These are phyloP conservation scores for Emberiza fucata DNA, from an alignment of 2,113 vertebrate genomes.

Conservation along the genomic window DNA sequence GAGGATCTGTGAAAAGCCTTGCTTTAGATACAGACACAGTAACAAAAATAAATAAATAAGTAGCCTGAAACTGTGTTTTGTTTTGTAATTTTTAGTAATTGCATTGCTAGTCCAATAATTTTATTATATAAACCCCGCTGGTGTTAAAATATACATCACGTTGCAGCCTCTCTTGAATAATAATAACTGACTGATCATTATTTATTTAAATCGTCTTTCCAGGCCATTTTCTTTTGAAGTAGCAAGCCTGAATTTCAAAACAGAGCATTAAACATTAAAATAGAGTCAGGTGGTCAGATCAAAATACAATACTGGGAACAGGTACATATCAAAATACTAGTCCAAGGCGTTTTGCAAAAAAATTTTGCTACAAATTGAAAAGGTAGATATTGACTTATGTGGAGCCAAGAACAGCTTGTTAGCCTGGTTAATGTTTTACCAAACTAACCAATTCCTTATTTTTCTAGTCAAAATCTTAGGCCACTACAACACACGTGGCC, in stretches of 20 bases:
- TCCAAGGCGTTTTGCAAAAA: neutral
- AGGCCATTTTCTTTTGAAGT: conserved; percentile 1
- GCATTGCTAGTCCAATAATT: neutral
- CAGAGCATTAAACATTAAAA: neutral
- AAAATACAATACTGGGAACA: neutral
- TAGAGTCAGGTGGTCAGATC: neutral
- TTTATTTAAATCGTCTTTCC: neutral
- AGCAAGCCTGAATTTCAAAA: neutral
- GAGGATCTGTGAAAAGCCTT: neutral
- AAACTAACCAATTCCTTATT: neutral
- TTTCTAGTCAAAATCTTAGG: neutral
- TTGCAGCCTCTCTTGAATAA: neutral
- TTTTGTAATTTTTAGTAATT: neutral
- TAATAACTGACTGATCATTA: neutral
- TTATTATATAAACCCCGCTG: neutral
- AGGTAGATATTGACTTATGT: accelerated
- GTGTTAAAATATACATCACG: neutral
- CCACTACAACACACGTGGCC: neutral
- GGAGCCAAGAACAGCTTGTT: neutral
- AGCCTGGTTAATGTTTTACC: neutral
- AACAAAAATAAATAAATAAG: neutral
- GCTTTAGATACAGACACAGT: neutral
- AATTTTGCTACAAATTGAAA: neutral
- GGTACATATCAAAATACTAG: neutral
- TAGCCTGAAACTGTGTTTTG: neutral